A percentile compares a stretch with the other conserved stretches of the same genome.
Conservation (phyloP, 2,888 invertebrate species). For the Plagodis dolabraria region DNA sequence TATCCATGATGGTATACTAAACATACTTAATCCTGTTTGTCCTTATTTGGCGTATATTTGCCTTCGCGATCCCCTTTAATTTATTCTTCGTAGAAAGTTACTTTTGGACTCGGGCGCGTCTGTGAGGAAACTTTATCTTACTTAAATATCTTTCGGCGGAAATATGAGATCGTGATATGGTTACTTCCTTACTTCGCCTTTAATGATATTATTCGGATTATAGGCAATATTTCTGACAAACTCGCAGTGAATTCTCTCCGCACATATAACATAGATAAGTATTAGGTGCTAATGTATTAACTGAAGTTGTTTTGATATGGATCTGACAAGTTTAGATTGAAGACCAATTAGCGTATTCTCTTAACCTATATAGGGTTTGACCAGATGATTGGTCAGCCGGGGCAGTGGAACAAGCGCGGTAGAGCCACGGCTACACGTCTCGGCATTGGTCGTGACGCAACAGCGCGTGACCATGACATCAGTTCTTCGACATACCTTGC, state of each 20-base stretch:
- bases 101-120: slow-evolving; percentile 45
- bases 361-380: slow-evolving; percentile 19
- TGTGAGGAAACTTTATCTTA: slow-evolving; percentile 53
- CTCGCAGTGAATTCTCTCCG: slow-evolving; percentile 7
- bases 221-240: slow-evolving; percentile 17
- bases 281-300: slow-evolving; percentile 3
- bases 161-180: slow-evolving; percentile 43
- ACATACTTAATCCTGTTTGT: slow-evolving; percentile 53
- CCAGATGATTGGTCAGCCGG: slow-evolving; percentile 58
- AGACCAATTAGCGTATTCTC: slow-evolving; percentile 18
- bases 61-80: slow-evolving; percentile 51
- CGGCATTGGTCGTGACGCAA: slow-evolving; percentile 61
- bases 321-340: slow-evolving; percentile 11
- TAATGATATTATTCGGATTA: slow-evolving; percentile 31
- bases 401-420: slow-evolving; percentile 50
- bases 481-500: slow-evolving; percentile 48
- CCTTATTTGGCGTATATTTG: slow-evolving; percentile 56
- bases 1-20: slow-evolving; percentile 42
- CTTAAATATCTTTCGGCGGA: slow-evolving; percentile 50
- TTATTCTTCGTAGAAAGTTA: slow-evolving; percentile 54
- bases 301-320: slow-evolving; percentile 11
- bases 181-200: slow-evolving; percentile 43
- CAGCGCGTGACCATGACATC: slow-evolving; percentile 76
- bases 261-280: not conserved
- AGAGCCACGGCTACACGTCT: slow-evolving; percentile 43